Evolutionary conservation across 2,888 invertebrate species (phyloP).

Genomic region (Eugnorisma glareosa): DNA sequence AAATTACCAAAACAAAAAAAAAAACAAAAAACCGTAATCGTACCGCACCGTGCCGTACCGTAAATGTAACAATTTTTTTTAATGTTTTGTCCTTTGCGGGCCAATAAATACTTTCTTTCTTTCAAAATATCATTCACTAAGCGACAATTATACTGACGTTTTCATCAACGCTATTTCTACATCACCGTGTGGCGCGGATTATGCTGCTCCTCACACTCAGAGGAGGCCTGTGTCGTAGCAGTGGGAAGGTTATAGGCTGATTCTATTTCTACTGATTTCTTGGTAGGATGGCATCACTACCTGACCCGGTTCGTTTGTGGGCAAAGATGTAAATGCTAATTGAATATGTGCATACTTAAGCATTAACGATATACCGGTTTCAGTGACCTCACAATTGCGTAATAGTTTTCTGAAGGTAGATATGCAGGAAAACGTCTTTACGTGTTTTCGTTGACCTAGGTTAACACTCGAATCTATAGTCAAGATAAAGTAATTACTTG

Average conservation of each 20-base stretch:
- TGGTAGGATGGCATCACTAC: slow-evolving; percentile 8
- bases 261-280: neutral
- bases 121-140: neutral
- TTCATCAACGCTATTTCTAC: neutral
- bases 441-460: neutral
- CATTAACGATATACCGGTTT: slow-evolving; percentile 28
- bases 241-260: neutral
- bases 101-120: too few relatives aligned
- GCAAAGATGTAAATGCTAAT: slow-evolving; percentile 32
- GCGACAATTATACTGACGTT: neutral
- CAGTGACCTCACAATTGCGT: slow-evolving; percentile 34
- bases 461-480: neutral
- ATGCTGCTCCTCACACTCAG: neutral
- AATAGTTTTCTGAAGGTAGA: slow-evolving; percentile 1
- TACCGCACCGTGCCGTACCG: too few relatives aligned
- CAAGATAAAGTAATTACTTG: neutral
- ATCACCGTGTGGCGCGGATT: neutral
- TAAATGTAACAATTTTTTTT: too few relatives aligned
- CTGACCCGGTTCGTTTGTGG: neutral
- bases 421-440: neutral
- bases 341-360: slow-evolving; percentile 44
- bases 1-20: too few relatives aligned
- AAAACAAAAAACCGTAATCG: too few relatives aligned
- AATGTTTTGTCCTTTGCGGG: too few relatives aligned
- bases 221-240: neutral